Evolutionary conservation across 2,797 vertebrate species (phyloP).

Genomic region (Anas capensis): DNA sequence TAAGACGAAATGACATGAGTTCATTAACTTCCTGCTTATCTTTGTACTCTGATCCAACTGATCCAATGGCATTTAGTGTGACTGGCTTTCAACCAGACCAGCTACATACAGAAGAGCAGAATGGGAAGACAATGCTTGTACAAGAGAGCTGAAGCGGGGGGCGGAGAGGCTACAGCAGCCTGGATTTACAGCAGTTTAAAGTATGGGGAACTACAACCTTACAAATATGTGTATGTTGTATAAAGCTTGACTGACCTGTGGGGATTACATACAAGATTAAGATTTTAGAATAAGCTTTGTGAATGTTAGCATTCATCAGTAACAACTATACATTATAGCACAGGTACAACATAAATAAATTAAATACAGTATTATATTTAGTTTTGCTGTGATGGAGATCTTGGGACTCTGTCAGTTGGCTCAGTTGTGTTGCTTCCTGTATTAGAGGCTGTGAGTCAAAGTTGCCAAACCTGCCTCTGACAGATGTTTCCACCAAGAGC

Average conservation of each 20-base stretch:
- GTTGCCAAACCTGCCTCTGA: neutral
- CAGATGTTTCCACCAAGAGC: neutral
- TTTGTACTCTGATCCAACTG: neutral
- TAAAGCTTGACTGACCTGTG: neutral
- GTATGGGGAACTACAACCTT: neutral
- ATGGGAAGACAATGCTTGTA: neutral
- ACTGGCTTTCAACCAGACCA: neutral
- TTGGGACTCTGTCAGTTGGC: neutral
- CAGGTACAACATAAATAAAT: neutral
- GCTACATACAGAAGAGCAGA: fast-evolving
- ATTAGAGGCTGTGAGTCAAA: neutral
- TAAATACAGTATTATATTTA: neutral
- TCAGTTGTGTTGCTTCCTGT: neutral
- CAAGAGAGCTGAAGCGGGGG: neutral
- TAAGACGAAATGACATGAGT: neutral
- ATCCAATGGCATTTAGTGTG: neutral
- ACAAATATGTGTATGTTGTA: neutral
- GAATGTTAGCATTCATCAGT: neutral
- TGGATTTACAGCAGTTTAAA: neutral
- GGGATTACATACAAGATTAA: neutral
- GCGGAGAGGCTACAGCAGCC: neutral
- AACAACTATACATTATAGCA: neutral
- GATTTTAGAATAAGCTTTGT: neutral
- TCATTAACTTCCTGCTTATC: neutral
- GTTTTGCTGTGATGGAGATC: neutral